Conservation (phyloP, 2,113 vertebrate genomes). For the Alaudala cheleensis region DNA sequence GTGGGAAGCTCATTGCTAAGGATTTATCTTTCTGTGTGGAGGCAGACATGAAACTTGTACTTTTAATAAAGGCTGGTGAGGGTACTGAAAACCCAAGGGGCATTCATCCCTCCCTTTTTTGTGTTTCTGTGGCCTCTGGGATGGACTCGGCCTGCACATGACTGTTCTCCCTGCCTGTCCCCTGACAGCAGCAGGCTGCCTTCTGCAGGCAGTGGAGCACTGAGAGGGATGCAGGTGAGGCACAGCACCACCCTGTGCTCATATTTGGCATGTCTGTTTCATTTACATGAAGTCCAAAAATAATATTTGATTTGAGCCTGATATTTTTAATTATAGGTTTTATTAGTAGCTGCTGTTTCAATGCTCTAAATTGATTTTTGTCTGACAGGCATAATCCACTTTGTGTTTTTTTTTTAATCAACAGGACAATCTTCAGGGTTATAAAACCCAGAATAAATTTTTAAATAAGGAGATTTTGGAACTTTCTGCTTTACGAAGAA, state of each 20-base stretch:
- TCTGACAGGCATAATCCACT: neutral
- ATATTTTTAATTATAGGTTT: neutral
- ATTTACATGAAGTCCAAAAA: neutral
- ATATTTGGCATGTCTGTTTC: rapidly evolving
- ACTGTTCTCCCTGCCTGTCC: neutral
- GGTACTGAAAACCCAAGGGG: neutral
- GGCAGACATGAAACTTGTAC: neutral
- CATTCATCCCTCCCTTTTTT: rapidly evolving
- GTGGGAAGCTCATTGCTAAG: neutral
- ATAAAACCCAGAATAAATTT: constrained; percentile 97
- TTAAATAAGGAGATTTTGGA: constrained; percentile 98
- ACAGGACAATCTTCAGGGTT: constrained; percentile 94
- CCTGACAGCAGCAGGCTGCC: neutral
- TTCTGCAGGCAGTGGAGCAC: rapidly evolving
- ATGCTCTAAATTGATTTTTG: neutral
- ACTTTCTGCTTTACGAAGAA: constrained; percentile 89
- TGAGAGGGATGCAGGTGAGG: neutral
- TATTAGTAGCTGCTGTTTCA: neutral
- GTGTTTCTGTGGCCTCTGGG: neutral
- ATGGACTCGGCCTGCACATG: neutral
- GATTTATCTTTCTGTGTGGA: rapidly evolving
- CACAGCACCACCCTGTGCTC: neutral
- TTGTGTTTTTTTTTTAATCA: neutral
- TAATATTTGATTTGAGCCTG: neutral
- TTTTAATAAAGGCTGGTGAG: neutral